phyloP scores from a whole-genome alignment of 2,888 invertebrate genomes.

The Monoplex corrugatus region DNA sequence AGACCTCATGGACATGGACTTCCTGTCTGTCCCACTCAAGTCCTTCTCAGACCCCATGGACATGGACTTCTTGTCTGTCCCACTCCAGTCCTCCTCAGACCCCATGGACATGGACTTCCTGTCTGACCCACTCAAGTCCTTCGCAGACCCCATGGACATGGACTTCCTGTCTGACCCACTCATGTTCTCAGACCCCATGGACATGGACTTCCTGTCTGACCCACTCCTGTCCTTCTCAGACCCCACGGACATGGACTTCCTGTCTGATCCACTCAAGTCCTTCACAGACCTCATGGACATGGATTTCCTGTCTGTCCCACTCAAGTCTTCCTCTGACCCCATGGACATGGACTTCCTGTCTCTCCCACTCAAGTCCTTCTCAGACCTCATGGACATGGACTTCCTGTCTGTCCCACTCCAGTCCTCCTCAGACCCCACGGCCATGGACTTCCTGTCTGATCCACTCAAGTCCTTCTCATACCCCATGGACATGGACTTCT shows the following conservation, averaged over 20 bases:
- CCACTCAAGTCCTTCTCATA: background rate
- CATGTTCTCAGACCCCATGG: background rate
- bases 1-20: background rate
- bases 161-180: background rate
- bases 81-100: background rate
- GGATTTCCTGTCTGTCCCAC: background rate
- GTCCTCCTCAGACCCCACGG: too few relatives aligned
- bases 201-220: background rate
- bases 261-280: background rate
- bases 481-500: background rate
- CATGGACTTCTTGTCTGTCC: background rate
- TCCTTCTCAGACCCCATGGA: background rate
- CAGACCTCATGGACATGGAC: background rate
- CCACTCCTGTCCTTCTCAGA: constrained; percentile 6
- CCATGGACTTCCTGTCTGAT: background rate
- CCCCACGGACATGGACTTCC: too few relatives aligned
- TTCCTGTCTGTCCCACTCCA: background rate
- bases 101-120: too few relatives aligned
- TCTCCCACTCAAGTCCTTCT: background rate
- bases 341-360: background rate
- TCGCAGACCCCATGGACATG: background rate
- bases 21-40: background rate
- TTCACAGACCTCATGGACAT: background rate
- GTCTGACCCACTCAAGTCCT: background rate
- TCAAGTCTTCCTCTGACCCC: background rate